Conservation (phyloP, 2,797 vertebrate species). For the Holocentrus rufus region DNA sequence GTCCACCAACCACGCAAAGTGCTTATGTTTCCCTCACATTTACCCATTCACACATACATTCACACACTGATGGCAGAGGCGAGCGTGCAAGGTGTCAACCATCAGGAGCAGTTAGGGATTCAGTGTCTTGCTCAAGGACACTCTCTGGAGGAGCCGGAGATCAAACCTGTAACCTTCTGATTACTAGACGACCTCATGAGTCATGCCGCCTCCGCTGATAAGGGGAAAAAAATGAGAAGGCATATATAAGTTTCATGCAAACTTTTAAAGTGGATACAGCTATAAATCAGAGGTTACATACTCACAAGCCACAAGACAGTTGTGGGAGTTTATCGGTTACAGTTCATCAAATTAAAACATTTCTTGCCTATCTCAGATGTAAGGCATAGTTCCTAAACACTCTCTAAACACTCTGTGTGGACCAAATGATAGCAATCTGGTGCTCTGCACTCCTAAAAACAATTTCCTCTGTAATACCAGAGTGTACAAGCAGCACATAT, state of each 20-base stretch:
- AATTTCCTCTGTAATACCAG: constrained; percentile 42
- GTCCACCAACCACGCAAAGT: too few species aligned
- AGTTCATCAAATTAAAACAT: constrained; percentile 36
- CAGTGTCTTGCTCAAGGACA: too few species aligned
- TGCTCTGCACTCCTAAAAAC: constrained; percentile 45
- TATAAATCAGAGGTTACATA: constrained; percentile 3
- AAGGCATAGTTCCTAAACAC: constrained; percentile 20
- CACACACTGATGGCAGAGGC: too few species aligned
- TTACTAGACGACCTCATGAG: too few species aligned
- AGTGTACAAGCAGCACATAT: constrained; percentile 53
- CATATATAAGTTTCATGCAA: not conserved
- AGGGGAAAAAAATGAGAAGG: not conserved
- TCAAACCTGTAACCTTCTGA: too few species aligned
- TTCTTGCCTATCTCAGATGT: constrained; percentile 12
- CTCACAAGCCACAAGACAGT: constrained; percentile 15
- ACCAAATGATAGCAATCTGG: constrained; percentile 41
- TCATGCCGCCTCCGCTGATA: not conserved
- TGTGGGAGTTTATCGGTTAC: constrained; percentile 33
- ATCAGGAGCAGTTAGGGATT: too few species aligned
- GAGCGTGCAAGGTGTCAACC: too few species aligned
- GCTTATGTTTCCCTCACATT: too few species aligned
- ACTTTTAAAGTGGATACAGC: not conserved
- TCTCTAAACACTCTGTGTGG: constrained; percentile 17
- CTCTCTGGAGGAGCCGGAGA: too few species aligned
- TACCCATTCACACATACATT: too few species aligned